Conservation (phyloP, 2,888 invertebrate genomes). For the Drosophila meridionalis region DNA sequence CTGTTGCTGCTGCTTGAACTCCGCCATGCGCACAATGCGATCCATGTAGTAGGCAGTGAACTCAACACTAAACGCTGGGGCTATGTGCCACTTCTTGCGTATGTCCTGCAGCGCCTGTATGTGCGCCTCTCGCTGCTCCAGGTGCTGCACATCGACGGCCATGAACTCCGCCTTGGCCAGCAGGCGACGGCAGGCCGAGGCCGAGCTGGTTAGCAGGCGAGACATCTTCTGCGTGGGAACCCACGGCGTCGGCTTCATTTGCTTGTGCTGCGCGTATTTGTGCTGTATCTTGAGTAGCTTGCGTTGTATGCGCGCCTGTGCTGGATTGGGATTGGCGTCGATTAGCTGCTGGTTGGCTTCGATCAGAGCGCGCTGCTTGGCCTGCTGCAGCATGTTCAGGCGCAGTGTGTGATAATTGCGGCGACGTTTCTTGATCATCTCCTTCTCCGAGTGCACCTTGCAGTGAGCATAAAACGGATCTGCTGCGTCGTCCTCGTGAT, state of each 20-base stretch:
- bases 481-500: conserved; percentile 95
- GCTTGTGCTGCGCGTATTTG: conserved; percentile 92
- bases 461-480: conserved; percentile 99
- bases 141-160: conserved; percentile 93
- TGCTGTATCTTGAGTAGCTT: conserved; percentile 93
- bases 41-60: conserved; percentile 97
- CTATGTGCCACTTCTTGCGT: conserved; percentile 96
- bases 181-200: conserved; percentile 93
- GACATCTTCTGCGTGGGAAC: conserved; percentile 98
- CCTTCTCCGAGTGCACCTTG: conserved; percentile 96
- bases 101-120: conserved; percentile 93
- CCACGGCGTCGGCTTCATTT: conserved; percentile 92
- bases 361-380: conserved; percentile 71
- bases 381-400: conserved; percentile 91
- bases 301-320: conserved; percentile 90
- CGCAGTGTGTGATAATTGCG: conserved; percentile 94
- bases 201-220: conserved; percentile 94
- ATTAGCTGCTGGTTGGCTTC: conserved; percentile 52
- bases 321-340: conserved; percentile 86
- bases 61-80: conserved; percentile 97
- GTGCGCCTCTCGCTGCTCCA: conserved; percentile 94
- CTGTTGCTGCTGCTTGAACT: conserved; percentile 91
- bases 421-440: conserved; percentile 91
- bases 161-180: conserved; percentile 94
- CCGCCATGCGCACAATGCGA: conserved; percentile 92